Evolutionary conservation across 2,888 invertebrate genomes (phyloP), one percentile per base, ranked within the genome.

Genomic region (Capitulum mitella): DNA sequence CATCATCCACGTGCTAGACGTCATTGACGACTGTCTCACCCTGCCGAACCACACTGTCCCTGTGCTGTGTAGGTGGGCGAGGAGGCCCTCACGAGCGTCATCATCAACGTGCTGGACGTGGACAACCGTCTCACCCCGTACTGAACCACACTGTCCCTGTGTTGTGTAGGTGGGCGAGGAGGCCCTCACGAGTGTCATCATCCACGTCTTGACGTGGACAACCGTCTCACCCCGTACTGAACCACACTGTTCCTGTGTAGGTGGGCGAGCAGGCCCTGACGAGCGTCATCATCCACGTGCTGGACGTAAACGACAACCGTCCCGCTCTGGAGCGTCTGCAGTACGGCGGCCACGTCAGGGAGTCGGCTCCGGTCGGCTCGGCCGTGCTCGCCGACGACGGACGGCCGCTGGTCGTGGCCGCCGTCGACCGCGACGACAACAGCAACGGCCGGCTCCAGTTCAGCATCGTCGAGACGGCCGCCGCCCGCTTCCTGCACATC

Each of bases 301-400:
- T 95, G 81, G 97, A 97, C 87, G 90, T 90, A 83, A 97, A 97
- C 87, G 95, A 95, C 86, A 93, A 92, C 86, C 88, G 91, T 40
- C 95, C 95, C 0, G 86, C 87, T 83, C 92, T 95, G 85, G 84
- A 89, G 40, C 90, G 90, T 83, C 89, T 88, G 75, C 85, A 86
- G 81, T 93, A 92, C 86, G 87, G 87, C 81, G 94, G 93, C n/a
- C 88, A 88, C 83, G 90, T 93, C 80, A 90, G 91, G 77, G 95
- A 95, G 87, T 90, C 92, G 37, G 91, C 91, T 6, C 88, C 89
- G 40, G 87, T 91, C 80, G 92, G 91, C 81, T 92, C 93, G 74
- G 88, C 94, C 79, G 92, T 94, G 77, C 86, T 92, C 74, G 89
- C 90, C 29, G 89, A 90, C 82, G 87, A 87, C 19, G 91, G 90